Evolutionary conservation across 37 sponge, comb jelly and placozoan species (phyloP), one percentile per base, ranked within the genome.

Genomic region (Tethya wilhelma): DNA sequence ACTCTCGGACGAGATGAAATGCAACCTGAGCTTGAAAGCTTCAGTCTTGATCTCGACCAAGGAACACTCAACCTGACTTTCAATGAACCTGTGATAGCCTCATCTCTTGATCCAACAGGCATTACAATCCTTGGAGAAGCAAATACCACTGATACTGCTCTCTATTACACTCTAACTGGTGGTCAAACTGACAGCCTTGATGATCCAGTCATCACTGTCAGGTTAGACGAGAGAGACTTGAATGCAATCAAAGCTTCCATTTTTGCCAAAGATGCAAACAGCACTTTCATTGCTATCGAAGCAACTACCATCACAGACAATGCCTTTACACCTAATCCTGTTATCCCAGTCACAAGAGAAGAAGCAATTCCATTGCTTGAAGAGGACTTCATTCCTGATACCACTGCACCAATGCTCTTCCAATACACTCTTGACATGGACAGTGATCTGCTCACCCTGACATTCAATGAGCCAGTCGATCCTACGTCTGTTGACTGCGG

Each of bases 401-500:
- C 38, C 20, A 87, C 79, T 26, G 53, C 37, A 17, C 93, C 93
- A 38, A 39, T n/a, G 33, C 78, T 96, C 14, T 20, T 53, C 14
- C 65, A 69, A 20, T 90, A 77, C 59, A 87, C 90, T 0, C 79
- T 96, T 9, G 88, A 96, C 40, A 74, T 96, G 86, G 89, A 93
- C 77, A 73, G 45, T 26, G 87, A 91, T 46, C 74, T 74, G 8
- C 74, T 96, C 4, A 85, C 77, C 6, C 79, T 96, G 20, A 93
- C 94, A 0, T 96, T 93, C 64, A 78, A 90, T 78, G 97, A 96
- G 56, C 97, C 97, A n/a, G 70, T 93, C 28, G 56, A 84, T 22
- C 64, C 63, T 2, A 0, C 40, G 0, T 64, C 63, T 25, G 42
- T 90, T 9, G 68, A 88, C 80, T 96, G 97, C 75, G 33, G 55